Evolutionary conservation across 2,888 invertebrate species (phyloP), one percentile per base, ranked within the genome.

Genomic region (Torymus aiolomorphi): DNA sequence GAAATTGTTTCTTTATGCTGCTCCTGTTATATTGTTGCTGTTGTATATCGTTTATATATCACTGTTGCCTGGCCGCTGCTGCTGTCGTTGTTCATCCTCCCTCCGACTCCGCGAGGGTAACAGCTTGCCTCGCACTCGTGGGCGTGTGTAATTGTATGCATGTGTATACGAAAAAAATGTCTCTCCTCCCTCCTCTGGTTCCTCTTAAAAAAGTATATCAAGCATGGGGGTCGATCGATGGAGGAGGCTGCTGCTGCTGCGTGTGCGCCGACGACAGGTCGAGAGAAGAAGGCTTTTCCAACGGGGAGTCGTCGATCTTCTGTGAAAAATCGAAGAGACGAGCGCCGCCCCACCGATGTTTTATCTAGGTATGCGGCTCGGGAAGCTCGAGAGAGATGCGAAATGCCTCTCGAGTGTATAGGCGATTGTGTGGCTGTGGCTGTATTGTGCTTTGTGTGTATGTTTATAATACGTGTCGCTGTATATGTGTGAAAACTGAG

Each of bases 11-110:
- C 31, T 76, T 42, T 69, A 65, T 54, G 10, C 57, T 65, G 31
- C 5, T n/a, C n/a, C n/a, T 20, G 31, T 31, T 42, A 18, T 63
- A 24, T 63, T 31, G 5, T 63, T 63, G 5, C 24, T n/a, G 24
- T 63, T 42, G 13, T 54, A 69, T 56, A 10, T 56, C 63, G n/a
- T 31, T 54, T 52, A 16, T 71, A 69, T 73, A 76, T 76, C 74
- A 80, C 72, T 76, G 76, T 80, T 80, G 57, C 69, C 74, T 73
- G 70, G 63, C 20, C 61, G 73, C 67, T 69, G 65, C n/a, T 51
- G 67, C 24, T 70, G 59, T 61, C 73, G 74, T 59, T 52, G 78
- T 24, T 70, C 56, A 51, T 59, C 49, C 59, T 61, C 57, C 61
- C 18, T 72, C 31, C 52, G 61, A 52, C 42, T 8, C 8, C 42